A percentile compares a stretch with the other conserved stretches of the same genome.
Conservation (phyloP, 2,113 vertebrate genomes). For the Passer montanus region DNA sequence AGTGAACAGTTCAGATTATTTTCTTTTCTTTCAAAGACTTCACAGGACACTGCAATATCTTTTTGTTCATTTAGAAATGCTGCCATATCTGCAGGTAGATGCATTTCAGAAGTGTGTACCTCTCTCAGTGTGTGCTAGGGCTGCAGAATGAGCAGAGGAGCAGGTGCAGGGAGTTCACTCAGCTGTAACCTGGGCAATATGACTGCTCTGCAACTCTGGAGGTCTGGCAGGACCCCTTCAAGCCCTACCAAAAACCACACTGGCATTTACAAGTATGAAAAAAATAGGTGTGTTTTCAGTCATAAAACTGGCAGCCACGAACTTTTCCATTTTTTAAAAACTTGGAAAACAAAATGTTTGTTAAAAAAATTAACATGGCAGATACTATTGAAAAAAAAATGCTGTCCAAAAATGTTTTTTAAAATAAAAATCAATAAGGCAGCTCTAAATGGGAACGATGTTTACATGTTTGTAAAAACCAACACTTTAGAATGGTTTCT, state of each 20-base stretch:
- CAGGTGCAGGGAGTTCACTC: background rate
- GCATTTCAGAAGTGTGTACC: background rate
- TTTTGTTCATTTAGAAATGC: background rate
- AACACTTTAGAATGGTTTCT: background rate
- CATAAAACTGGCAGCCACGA: background rate
- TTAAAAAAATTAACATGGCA: background rate
- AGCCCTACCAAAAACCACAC: background rate
- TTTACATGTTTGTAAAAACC: background rate
- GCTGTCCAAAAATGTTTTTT: background rate
- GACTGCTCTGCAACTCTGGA: background rate
- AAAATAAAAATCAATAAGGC: background rate
- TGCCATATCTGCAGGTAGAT: accelerated
- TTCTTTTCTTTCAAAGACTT: background rate
- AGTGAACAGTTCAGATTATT: background rate
- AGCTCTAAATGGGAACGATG: background rate
- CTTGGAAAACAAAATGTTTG: background rate
- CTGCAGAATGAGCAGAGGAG: background rate
- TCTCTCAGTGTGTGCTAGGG: background rate
- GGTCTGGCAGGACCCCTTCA: background rate
- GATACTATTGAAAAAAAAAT: background rate
- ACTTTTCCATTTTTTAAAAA: background rate
- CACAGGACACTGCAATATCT: accelerated
- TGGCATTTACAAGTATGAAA: background rate
- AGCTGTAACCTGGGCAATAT: background rate
- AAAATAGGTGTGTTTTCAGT: background rate